These are phyloP conservation scores for Cephalophus harveyi DNA, from an alignment of 2,113 vertebrate species.

Conservation along the genomic window DNA sequence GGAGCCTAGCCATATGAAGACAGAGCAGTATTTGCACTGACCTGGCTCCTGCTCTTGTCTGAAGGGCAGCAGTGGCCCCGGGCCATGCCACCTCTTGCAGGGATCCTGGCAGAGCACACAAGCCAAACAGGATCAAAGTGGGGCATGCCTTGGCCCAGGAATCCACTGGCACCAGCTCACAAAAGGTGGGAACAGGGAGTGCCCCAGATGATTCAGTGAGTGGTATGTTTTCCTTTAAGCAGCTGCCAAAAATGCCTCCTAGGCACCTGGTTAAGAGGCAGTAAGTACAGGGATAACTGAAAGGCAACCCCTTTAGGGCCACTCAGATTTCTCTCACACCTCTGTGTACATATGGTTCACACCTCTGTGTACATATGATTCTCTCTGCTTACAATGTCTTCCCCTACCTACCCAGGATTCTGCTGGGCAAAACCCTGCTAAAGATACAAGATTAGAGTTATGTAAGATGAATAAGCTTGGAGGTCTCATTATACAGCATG, in stretches of 20 bases:
- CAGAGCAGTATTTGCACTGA: background rate
- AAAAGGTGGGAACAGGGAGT: constrained; percentile 54
- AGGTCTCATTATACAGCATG: no score
- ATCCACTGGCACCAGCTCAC: background rate
- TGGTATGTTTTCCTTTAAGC: constrained; percentile 25
- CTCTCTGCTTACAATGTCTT: background rate
- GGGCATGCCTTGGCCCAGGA: constrained; percentile 16
- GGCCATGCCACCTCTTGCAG: background rate
- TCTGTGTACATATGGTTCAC: background rate
- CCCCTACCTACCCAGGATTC: background rate
- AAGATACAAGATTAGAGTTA: background rate
- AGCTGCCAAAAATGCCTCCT: constrained; percentile 46
- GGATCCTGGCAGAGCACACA: constrained; percentile 33
- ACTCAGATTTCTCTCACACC: background rate
- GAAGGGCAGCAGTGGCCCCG: background rate
- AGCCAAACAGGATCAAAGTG: constrained; percentile 64
- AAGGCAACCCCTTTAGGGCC: background rate
- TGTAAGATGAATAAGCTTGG: background rate
- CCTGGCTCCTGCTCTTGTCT: background rate
- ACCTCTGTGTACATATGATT: background rate
- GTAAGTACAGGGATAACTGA: constrained; percentile 11
- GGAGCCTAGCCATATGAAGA: background rate
- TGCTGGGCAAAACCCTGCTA: background rate
- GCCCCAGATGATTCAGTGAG: constrained; percentile 52
- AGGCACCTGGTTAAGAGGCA: constrained; percentile 33